Evolutionary conservation across 2,113 vertebrate genomes (phyloP).

Genomic region (Argyrosomus japonicus): DNA sequence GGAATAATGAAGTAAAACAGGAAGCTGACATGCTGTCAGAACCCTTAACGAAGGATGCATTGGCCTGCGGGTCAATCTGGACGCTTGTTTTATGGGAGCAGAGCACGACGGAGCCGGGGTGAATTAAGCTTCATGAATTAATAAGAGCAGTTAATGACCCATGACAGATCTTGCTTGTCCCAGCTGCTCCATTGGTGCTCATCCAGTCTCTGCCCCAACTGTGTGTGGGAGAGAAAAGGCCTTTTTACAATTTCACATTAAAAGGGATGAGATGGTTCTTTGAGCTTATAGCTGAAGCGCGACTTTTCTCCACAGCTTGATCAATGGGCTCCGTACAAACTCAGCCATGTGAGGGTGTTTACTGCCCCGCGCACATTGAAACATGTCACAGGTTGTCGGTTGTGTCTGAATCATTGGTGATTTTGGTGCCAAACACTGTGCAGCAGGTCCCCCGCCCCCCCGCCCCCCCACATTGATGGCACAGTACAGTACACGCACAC

Average conservation of each 20-base stretch:
- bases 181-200: constrained; percentile 66
- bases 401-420: constrained; percentile 53
- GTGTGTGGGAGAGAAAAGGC: constrained; percentile 54
- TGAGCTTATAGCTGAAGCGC: constrained; percentile 40
- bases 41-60: constrained; percentile 10
- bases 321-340: not conserved
- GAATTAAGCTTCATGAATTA: constrained; percentile 74
- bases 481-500: constrained; percentile 18
- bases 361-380: constrained; percentile 16
- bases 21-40: constrained; percentile 47
- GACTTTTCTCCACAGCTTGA: constrained; percentile 36
- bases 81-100: constrained; percentile 51
- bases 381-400: constrained; percentile 53
- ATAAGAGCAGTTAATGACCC: constrained; percentile 72
- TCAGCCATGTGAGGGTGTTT: constrained; percentile 24
- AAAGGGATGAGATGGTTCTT: constrained; percentile 52
- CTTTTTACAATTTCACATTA: constrained; percentile 43
- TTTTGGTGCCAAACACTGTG: constrained; percentile 54
- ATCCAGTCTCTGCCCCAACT: constrained; percentile 37
- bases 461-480: constrained; percentile 5
- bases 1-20: constrained; percentile 43
- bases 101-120: constrained; percentile 34
- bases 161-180: constrained; percentile 64
- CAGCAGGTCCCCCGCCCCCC: constrained; percentile 7
- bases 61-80: constrained; percentile 39